Base-by-base conservation (phyloP, 1,140 invertebrate genomes). In the Heliconius himera region DNA sequence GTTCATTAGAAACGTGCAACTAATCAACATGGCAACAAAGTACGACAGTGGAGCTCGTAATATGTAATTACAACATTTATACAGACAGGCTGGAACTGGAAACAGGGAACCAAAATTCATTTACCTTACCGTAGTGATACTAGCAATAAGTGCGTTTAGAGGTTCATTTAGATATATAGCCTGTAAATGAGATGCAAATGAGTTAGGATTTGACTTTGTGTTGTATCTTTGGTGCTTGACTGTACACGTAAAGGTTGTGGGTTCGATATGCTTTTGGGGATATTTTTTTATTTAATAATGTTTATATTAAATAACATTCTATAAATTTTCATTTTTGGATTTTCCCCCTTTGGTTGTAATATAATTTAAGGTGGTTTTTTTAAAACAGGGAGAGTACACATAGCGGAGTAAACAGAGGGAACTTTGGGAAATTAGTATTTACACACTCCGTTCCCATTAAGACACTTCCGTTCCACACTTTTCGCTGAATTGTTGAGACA, bases 51-150 rank as follows among this genome's bases (percentile, higher is more conserved):
- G 73, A 79, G 36, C 36, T 73, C 73, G 60, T 75, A 73, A 78
- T 73, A 41, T 36, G 70, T 49, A 79, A 79, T 79, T 74, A 79
- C 77, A 54, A 79, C 77, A 79, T 74, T 54, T 66, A 78, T 29
- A 70, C 56, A 26, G 26, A 26, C 26, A 29, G 29, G 29, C 29
- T 29, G 1, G 29, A 29, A 3, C 29, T 9, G 56, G 13, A 41
- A 54, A 66, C 49, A 33, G 22, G 60, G 60, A 36, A 74, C 56
- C 22, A 60, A 16, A 73, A 70, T 79, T 75, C 26, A 74, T 79
- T 75, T 75, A 20, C 73, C 33, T 74, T 18, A 18, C 0, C 20
- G 6, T 20, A 38, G n/a, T 29, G 36, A 29, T 70, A 74, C 73
- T 70, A 38, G 72, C 60, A 46, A 26, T 66, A 13, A 3, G 22